Evolutionary conservation across 2,888 invertebrate species (phyloP), one percentile per base, ranked within the genome.

Genomic region (Gymnoscelis rufifasciata): DNA sequence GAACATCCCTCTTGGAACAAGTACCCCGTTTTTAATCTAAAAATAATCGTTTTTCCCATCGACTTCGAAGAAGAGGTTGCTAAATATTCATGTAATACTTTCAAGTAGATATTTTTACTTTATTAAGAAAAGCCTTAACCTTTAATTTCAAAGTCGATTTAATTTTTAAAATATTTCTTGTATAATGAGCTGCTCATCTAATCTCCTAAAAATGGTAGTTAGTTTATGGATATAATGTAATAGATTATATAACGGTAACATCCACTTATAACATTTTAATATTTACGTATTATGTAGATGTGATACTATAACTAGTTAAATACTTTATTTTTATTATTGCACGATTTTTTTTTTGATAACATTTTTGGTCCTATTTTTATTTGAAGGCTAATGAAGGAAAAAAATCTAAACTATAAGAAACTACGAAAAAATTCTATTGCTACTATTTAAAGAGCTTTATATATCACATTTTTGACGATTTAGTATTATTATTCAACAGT

Each of bases 381-480:
- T 62, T 54, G 60, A 50, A 49, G 43, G 41, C 51, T 59, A 59
- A 55, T 36, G 53, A 51, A 48, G 49, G 52, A 56, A 58, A 52
- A 8, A 38, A 55, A 55, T 57, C 59, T 61, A 54, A 60, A 57
- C 57, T 57, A 58, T 56, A 55, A 63, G 44, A 64, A 55, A 58
- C 64, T 64, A 66, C 57, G 13, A 8, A 48, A 56, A 47, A 39
- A 52, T 48, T 60, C 55, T 71, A 68, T 62, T 53, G 51, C 62
- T 62, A 62, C 55, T 56, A 62, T 59, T 53, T 57, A 63, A 62
- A 55, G 39, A 35, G 66, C 15, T 64, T 59, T 59, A n/a, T 64
- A 62, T 74, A 78, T 75, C 78, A 77, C 76, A 76, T 66, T 62
- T 51, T 71, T 75, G 74, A 73, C 63, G 70, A 73, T 66, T 66